A percentile compares a stretch with the other conserved stretches of the same genome.
Conservation (phyloP, 2,113 vertebrate species). For the Aplodontia rufa region DNA sequence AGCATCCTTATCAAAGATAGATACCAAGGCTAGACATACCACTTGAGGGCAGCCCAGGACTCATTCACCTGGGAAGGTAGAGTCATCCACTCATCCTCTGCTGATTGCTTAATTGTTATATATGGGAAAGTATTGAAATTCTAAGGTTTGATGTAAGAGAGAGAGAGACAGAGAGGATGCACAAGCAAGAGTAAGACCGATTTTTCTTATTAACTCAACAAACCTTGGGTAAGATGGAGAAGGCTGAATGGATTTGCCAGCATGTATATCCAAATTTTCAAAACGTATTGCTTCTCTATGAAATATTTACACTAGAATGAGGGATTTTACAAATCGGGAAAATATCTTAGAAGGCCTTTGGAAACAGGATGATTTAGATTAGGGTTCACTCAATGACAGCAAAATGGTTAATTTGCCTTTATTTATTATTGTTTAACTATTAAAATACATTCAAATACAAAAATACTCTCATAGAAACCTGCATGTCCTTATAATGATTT, state of each 20-base stretch:
- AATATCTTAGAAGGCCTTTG: background rate
- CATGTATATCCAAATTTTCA: conserved; percentile 2
- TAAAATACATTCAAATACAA: conserved; percentile 28
- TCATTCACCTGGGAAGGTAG: background rate
- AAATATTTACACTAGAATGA: background rate
- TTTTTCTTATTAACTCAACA: conserved; percentile 20
- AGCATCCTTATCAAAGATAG: background rate
- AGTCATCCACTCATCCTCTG: conserved; percentile 8
- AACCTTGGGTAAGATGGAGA: background rate
- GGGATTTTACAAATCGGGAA: conserved; percentile 21
- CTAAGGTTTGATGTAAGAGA: background rate
- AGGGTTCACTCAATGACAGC: background rate
- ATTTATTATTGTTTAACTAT: conserved; percentile 17
- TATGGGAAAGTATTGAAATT: background rate
- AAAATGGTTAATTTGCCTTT: conserved; percentile 16
- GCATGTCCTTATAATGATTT: conserved; percentile 14
- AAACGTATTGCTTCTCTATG: background rate
- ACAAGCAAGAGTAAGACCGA: background rate
- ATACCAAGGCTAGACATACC: background rate
- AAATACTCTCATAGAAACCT: conserved; percentile 5
- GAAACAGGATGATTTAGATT: background rate
- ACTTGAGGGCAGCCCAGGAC: background rate
- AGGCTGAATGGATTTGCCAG: background rate
- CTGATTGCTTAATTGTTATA: background rate
- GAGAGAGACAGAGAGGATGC: background rate